Evolutionary conservation across 2,888 invertebrate genomes (phyloP).

Genomic region (Anarsia innoxiella): DNA sequence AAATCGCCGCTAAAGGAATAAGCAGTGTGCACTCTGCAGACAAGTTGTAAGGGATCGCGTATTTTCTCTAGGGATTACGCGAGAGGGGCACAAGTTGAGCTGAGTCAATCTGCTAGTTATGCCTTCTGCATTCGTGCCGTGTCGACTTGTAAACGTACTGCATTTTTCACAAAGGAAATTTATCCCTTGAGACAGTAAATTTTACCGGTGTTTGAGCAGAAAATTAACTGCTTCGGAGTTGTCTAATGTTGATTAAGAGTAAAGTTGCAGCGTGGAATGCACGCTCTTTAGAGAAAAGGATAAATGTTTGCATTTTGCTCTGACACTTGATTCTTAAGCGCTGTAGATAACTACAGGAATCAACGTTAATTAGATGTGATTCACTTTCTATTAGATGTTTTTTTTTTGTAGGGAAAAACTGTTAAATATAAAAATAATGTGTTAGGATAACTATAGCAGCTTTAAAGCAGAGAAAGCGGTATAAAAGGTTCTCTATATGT

Average conservation of each 20-base stretch:
- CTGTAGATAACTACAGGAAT: no score
- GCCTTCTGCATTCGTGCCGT: slow-evolving; percentile 26
- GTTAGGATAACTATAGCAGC: no score
- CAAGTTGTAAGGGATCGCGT: slow-evolving; percentile 24
- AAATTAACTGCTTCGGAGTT: slow-evolving; percentile 33
- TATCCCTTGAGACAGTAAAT: slow-evolving; percentile 22
- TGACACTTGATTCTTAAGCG: no score
- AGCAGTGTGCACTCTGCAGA: slow-evolving; percentile 7
- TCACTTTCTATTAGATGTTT: no score
- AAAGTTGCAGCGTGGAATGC: slow-evolving; percentile 19
- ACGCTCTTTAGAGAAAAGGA: no score
- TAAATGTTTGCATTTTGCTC: no score
- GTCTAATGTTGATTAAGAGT: no score
- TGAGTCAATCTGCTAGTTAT: slow-evolving; percentile 40
- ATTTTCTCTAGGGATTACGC: slow-evolving; percentile 36
- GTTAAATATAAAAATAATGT: no score
- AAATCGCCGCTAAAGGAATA: neutral
- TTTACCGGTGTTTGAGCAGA: slow-evolving; percentile 19
- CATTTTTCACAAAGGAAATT: slow-evolving; percentile 26
- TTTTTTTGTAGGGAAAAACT: no score
- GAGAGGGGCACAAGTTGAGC: slow-evolving; percentile 19
- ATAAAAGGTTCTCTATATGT: no score
- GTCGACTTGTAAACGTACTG: slow-evolving; percentile 10
- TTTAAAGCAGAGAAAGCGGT: no score
- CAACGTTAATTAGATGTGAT: no score